Evolutionary conservation across 2,888 invertebrate genomes (phyloP).

Genomic region (Lepetodrilus schrolli): DNA sequence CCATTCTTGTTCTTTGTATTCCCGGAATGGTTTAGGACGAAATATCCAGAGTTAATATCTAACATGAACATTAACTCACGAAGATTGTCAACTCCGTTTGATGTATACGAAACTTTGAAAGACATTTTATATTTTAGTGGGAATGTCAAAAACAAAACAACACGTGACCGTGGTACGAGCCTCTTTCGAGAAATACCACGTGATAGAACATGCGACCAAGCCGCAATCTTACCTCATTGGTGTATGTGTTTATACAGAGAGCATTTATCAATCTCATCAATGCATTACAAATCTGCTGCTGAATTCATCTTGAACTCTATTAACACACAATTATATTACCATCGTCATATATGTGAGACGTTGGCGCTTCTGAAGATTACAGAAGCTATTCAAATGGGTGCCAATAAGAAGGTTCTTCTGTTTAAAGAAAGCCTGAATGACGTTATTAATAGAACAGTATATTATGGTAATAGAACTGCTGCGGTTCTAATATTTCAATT

Average conservation of each 20-base stretch:
- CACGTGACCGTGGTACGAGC: constrained; percentile 77
- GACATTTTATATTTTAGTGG: constrained; percentile 78
- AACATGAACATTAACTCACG: constrained; percentile 82
- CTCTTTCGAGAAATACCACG: constrained; percentile 84
- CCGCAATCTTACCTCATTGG: constrained; percentile 84
- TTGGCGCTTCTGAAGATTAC: constrained; percentile 81
- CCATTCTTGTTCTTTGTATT: constrained; percentile 86
- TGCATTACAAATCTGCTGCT: constrained; percentile 79
- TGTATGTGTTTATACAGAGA: constrained; percentile 55
- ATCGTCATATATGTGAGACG: constrained; percentile 54
- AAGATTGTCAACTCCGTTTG: constrained; percentile 87
- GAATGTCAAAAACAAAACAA: constrained; percentile 33
- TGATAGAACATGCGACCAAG: constrained; percentile 84
- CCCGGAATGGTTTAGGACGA: constrained; percentile 83
- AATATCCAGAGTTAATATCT: constrained; percentile 80
- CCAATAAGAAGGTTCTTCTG: constrained; percentile 50
- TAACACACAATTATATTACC: constrained; percentile 79
- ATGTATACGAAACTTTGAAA: constrained; percentile 85
- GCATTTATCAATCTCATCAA: constrained; percentile 67
- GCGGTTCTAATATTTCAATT: constrained; percentile 77
- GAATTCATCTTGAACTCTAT: constrained; percentile 81
- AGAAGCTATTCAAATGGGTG: constrained; percentile 79
- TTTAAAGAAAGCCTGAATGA: constrained; percentile 72
- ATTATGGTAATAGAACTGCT: constrained; percentile 47
- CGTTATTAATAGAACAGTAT: constrained; percentile 51